A percentile compares a stretch with the other conserved stretches of the same genome.
Evolutionary conservation across 2,888 invertebrate species (phyloP).

Genomic region (Meganola albula): DNA sequence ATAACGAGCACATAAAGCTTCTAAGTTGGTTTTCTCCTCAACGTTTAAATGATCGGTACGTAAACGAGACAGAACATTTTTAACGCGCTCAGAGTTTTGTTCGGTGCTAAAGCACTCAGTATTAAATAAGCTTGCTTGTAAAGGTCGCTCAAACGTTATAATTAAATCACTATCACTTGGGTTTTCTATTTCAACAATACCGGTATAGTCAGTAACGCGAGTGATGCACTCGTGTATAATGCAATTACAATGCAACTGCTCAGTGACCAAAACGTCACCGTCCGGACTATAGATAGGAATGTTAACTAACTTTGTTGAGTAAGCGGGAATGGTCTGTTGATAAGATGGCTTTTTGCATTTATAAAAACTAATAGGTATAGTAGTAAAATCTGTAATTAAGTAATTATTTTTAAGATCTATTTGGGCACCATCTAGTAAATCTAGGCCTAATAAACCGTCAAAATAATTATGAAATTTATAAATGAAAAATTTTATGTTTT

Average conservation of each 20-base stretch:
- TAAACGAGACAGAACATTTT: neutral
- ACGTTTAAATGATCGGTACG: neutral
- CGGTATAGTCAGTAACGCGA: neutral
- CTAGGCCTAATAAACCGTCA: too few species aligned
- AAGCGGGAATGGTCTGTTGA: neutral
- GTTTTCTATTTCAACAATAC: neutral
- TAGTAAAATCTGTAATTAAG: neutral
- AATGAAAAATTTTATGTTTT: slow-evolving; percentile 18
- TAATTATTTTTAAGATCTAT: neutral
- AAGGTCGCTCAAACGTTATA: neutral
- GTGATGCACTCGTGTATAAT: neutral
- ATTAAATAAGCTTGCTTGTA: neutral
- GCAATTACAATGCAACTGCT: neutral
- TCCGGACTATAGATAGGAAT: neutral
- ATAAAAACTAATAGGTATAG: neutral
- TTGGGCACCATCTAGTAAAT: neutral
- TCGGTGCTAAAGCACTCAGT: neutral
- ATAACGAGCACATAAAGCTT: neutral
- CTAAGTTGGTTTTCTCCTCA: neutral
- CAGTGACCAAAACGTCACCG: neutral
- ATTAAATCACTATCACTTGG: neutral
- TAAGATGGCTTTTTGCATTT: neutral
- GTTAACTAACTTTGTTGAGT: neutral
- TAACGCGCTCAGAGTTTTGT: neutral
- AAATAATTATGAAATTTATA: slow-evolving; percentile 21